Evolutionary conservation across 2,113 vertebrate genomes (phyloP).

Genomic region (Lynx canadensis): DNA sequence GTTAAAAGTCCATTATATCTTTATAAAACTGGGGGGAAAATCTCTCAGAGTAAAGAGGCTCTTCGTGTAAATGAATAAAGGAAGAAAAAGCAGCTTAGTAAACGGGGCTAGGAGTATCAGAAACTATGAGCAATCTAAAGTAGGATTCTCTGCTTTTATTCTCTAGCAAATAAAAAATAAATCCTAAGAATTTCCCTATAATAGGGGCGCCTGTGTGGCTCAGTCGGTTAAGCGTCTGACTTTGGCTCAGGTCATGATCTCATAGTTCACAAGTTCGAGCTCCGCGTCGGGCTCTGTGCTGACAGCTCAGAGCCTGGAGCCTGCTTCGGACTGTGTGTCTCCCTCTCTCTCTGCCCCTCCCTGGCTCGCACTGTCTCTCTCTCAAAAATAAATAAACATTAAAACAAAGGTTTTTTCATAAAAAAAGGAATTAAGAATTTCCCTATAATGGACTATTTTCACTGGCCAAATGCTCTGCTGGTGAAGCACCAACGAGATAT

Average conservation of each 20-base stretch:
- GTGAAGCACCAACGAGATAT: accelerated
- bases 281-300: too few relatives aligned
- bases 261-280: too few relatives aligned
- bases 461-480: not conserved
- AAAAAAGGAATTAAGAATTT: not conserved
- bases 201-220: too few relatives aligned
- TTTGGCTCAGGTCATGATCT: too few relatives aligned
- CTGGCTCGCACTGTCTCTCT: too few relatives aligned
- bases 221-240: too few relatives aligned
- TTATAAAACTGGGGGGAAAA: not conserved
- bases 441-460: not conserved
- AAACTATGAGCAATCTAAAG: not conserved
- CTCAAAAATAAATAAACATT: too few relatives aligned
- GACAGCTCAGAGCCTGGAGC: too few relatives aligned
- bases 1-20: not conserved
- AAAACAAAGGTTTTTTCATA: too few relatives aligned
- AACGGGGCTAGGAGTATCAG: accelerated
- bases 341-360: too few relatives aligned
- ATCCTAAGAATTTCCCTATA: not conserved
- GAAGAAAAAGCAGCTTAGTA: not conserved
- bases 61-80: not conserved
- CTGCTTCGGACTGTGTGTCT: too few relatives aligned
- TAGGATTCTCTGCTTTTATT: not conserved
- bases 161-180: not conserved
- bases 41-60: not conserved